Evolutionary conservation across 2,888 invertebrate species (phyloP), one percentile per base, ranked within the genome.

Genomic region (Emmelina monodactyla): DNA sequence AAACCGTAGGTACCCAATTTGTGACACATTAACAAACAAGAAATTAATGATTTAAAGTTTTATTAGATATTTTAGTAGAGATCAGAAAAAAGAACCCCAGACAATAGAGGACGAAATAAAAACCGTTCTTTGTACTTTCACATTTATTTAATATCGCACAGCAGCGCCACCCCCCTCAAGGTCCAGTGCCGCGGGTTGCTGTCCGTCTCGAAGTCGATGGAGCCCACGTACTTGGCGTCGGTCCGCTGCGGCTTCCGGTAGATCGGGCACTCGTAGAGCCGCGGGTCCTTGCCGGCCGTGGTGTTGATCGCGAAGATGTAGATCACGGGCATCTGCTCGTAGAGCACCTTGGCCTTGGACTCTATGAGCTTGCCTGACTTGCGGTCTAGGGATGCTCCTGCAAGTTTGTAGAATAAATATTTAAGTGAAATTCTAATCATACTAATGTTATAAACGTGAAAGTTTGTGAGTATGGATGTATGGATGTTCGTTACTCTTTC

Each of bases 301-400:
- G 94, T 94, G 66, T 94, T 94, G 51, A 95, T 94, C 1, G 97
- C 94, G 58, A 93, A 96, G 50, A 97, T 94, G 62, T 96, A 97
- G 50, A 97, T 93, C 4, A 97, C 92, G 0, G 97, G 97, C 92
- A 97, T 92, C 61, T 92, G 92, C 58, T 97, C 97, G 62, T 94
- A 97, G 3, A 97, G 80, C 3, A 92, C 88, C 76, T 97, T 97
- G 3, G 95, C 85, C 65, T 91, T 92, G 32, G 96, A 94, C 71
- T 97, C 97, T 25, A 94, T 89, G 32, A 97, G 83, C 69, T 94
- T 94, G 14, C 93, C 91, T 5, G 88, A 85, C 58, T 91, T 88
- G 35, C 94, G 83, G 64, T 97, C 97, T 55, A 97, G 79, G 1
- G 92, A 91, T 2, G 94, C 94, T 30, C 85, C 85, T 85, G 57